Conservation (phyloP, 1,140 invertebrate species). For the Penaeus chinensis region DNA sequence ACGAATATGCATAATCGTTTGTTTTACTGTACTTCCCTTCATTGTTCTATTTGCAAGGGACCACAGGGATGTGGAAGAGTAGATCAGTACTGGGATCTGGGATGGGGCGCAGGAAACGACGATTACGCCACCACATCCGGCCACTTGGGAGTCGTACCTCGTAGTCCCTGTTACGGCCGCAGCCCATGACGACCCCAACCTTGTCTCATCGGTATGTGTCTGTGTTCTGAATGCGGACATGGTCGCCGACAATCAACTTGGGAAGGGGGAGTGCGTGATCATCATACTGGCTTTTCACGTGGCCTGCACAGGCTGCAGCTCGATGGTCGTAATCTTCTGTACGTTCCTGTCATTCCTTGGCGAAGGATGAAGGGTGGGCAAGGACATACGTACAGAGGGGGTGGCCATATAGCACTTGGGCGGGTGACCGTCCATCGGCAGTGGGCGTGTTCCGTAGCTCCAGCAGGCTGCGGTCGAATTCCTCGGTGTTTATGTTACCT, state of each 20-base stretch:
- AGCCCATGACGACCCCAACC: background rate
- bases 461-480: background rate
- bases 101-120: no score
- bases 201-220: background rate
- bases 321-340: background rate
- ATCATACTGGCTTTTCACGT: background rate
- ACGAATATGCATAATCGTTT: no score
- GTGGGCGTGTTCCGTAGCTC: background rate
- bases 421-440: background rate
- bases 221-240: background rate
- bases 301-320: background rate
- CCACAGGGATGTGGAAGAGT: no score
- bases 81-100: no score
- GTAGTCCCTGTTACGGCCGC: background rate
- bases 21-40: no score
- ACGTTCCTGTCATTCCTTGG: background rate
- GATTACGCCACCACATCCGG: background rate
- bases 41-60: no score
- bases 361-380: background rate
- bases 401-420: slow-evolving; percentile 9
- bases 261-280: background rate
- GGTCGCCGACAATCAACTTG: slow-evolving; percentile 1
- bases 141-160: background rate
- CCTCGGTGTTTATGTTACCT: background rate
- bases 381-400: background rate